Evolutionary conservation across 53 echinoderm and acorn worm genomes (phyloP), one percentile per base, ranked within the genome.

Genomic region (Luidia sarsii): DNA sequence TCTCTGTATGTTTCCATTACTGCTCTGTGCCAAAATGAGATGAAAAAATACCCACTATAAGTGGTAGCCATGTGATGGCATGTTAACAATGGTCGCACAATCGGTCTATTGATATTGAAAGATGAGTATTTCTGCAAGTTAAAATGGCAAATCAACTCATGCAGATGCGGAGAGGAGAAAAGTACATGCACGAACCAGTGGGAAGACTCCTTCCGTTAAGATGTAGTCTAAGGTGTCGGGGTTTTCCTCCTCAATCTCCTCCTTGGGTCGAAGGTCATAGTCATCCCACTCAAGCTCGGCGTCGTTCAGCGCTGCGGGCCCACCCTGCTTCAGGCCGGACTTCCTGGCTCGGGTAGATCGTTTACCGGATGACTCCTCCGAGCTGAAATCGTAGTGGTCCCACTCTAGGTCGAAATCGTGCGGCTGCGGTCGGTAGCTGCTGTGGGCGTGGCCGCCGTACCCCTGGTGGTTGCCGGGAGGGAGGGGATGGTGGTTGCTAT

Each of bases 261-360:
- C 82, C 64, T 92, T 91, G 48, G 90, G 85, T 80, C 91, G 57
- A 2, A 97, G 68, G 24, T 97, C 97, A 43, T 93, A 99, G 61
- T 99, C 99, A 77, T 99, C 99, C 99, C 99, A 99, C 69, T 99
- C 99, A 3, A 99, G 49, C 24, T 97, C 97, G 30, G 91, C 73
- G 39, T 93, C 96, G 28, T 71, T 52, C 21, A 88, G 77, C n/a
- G 81, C 57, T 3, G 71, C 41, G 4, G 65, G 77, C 9, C 83
- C 72, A 34, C 89, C 82, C 30, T 85, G 85, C 2, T 84, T 74
- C 16, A 68, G 85, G 56, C 81, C 70, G 2, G 88, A 35, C 48
- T 87, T 84, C 64, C 79, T 81, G 39, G 75, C 85, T 31, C 67
- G 35, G 13, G 50, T 53, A 1, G 45, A 39, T 15, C 72, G 66